A percentile compares a stretch with the other conserved stretches of the same genome.
These are phyloP conservation scores for Pangasius mekongensis DNA, from an alignment of 2,797 vertebrate genomes.

Conservation along the genomic window DNA sequence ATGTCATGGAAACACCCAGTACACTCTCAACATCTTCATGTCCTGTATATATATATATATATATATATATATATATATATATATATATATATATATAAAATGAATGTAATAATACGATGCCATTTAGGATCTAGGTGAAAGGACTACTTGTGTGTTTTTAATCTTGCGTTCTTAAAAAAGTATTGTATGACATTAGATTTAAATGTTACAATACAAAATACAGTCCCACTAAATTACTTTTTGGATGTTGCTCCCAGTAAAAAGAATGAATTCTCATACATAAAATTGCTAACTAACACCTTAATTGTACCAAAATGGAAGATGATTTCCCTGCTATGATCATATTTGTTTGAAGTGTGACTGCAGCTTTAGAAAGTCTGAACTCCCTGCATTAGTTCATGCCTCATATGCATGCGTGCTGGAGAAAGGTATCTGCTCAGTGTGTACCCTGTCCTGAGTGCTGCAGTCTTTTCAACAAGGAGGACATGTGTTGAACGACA, in stretches of 20 bases:
- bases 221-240: neutral
- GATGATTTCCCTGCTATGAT: neutral
- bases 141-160: neutral
- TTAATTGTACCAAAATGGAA: neutral
- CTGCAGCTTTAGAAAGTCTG: neutral
- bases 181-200: neutral
- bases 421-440: neutral
- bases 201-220: neutral
- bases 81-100: neutral
- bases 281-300: neutral
- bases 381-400: neutral
- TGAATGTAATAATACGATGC: neutral
- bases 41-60: neutral
- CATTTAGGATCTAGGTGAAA: neutral
- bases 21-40: neutral
- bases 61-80: too few relatives aligned
- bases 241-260: neutral
- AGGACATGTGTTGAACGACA: constrained; percentile 43
- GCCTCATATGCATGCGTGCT: neutral
- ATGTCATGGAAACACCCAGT: neutral
- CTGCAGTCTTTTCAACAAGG: constrained; percentile 10
- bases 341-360: neutral
- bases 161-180: neutral
- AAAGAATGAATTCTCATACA: neutral
- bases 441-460: neutral